A percentile compares a stretch with the other conserved stretches of the same genome.
Conservation (phyloP, 2,888 invertebrate species). For the Leptopilina drosophilae region DNA sequence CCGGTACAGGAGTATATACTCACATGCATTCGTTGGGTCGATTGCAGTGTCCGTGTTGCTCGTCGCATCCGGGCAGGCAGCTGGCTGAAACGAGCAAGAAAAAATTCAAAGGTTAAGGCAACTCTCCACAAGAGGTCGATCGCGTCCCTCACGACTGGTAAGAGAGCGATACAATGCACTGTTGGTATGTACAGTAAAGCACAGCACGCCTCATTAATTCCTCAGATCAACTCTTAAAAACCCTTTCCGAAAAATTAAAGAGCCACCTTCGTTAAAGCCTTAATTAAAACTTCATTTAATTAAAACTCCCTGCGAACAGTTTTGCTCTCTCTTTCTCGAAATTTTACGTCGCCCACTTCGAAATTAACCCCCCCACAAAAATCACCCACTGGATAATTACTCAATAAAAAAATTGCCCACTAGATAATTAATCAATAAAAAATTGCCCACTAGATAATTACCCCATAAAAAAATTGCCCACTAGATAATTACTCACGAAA, state of each 20-base stretch:
- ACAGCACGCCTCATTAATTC: constrained; percentile 41
- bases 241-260: constrained; percentile 23
- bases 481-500: no score
- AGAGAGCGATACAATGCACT: constrained; percentile 38
- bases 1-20: constrained; percentile 80
- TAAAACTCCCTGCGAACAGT: neutral
- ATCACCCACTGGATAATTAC: neutral
- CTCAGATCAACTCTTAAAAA: constrained; percentile 26
- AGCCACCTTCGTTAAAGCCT: constrained; percentile 11
- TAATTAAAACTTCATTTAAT: constrained; percentile 35
- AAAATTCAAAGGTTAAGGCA: constrained; percentile 74
- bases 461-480: no score
- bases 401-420: no score
- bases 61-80: constrained; percentile 95
- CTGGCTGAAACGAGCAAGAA: constrained; percentile 87
- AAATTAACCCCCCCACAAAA: no score
- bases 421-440: no score
- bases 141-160: constrained; percentile 70
- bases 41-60: constrained; percentile 93
- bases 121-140: constrained; percentile 73
- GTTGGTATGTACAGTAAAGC: constrained; percentile 32
- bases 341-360: neutral
- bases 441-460: no score
- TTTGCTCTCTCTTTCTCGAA: neutral
- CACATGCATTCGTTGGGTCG: constrained; percentile 97